Base-by-base conservation (phyloP, 2,888 invertebrate genomes). In the Chalcosyrphus nemorum region DNA sequence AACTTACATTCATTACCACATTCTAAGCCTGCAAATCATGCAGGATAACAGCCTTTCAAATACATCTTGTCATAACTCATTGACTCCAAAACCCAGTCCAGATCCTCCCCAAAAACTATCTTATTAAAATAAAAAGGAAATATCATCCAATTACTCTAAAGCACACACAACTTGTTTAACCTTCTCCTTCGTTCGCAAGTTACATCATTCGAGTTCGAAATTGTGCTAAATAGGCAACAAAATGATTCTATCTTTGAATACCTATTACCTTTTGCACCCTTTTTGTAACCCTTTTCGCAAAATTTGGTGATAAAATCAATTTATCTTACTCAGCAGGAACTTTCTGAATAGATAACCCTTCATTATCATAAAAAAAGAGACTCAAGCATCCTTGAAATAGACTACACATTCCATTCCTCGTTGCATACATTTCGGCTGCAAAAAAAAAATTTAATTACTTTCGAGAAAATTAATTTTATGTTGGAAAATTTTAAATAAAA, bases 241-340 rank as follows among this genome's bases (percentile, higher is more conserved):
- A 43, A 27, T 45, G 43, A 43, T 43, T 27, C 15, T 27, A 17
- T 27, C 59, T 11, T 43, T 43, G 41, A n/a, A 50, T 7, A 35
- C 17, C 50, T 65, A 35, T 13, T 50, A 47, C 24, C 21, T 38
- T 0, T 38, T 17, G 15, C 24, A 41, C 2, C 52, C 38, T 29
- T 45, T 47, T 41, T n/a, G n/a, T 41, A 54, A 66, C 52, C 66
- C 66, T 43, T 43, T 66, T 29, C 41, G 19, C 5, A 9, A 9
- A 52, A n/a, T 17, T n/a, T n/a, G 66, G 17, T 54, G 27, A 66
- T 66, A 41, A 38, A 66, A 66, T 41, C 54, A 54, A 66, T 66
- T 66, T 66, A 41, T 54, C 27, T 52, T 6, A 3, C 56, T 21
- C 19, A 35, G 11, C 17, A 54, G 17, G 17, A 24, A 24, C 11